phyloP scores from a whole-genome alignment of 2,113 vertebrate genomes.

The Otus sunia region DNA sequence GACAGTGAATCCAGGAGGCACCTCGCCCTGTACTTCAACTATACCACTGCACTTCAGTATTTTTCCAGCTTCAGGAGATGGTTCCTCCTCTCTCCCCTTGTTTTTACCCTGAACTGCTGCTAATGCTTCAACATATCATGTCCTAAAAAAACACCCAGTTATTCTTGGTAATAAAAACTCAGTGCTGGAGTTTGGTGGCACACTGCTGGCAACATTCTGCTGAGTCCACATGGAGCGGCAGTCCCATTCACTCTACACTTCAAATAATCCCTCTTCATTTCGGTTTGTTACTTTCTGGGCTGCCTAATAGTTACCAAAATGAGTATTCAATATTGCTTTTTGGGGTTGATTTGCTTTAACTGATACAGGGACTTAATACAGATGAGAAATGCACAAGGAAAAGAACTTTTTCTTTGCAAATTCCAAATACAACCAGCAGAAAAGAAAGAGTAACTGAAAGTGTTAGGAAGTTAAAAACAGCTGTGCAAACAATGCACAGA shows the following conservation, averaged over 20 bases:
- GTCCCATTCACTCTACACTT: neutral
- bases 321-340: neutral
- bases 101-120: neutral
- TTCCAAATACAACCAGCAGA: neutral
- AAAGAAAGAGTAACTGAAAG: neutral
- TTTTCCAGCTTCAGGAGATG: neutral
- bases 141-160: neutral
- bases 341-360: neutral
- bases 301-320: neutral
- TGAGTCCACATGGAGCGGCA: neutral
- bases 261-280: neutral
- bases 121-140: neutral
- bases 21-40: neutral
- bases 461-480: neutral
- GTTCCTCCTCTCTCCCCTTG: neutral
- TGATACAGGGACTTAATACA: neutral
- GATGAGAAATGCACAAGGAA: neutral
- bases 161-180: neutral
- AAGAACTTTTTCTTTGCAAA: neutral
- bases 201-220: neutral
- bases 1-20: neutral
- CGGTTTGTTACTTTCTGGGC: neutral
- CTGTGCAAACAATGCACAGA: neutral
- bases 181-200: neutral
- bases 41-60: accelerated